Evolutionary conservation across 2,113 vertebrate genomes (phyloP).

Genomic region (Nothobranchius furzeri): DNA sequence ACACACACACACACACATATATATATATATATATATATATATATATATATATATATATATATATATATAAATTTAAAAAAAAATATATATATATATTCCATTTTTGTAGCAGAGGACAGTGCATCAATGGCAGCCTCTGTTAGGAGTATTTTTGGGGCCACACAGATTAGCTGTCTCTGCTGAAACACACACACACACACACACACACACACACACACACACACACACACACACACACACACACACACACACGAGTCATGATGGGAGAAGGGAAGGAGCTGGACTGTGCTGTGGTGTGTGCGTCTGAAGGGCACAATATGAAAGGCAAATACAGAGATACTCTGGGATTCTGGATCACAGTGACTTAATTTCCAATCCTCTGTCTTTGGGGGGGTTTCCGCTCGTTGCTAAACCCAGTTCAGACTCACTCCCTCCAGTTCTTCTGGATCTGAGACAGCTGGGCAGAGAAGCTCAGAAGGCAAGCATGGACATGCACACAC

Average conservation of each 20-base stretch:
- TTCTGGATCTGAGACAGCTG: constrained; percentile 47
- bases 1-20: constrained; percentile 2
- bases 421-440: constrained; percentile 40
- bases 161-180: constrained; percentile 17
- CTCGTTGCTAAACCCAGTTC: constrained; percentile 29
- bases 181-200: constrained; percentile 2
- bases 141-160: constrained; percentile 32
- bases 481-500: constrained; percentile 20
- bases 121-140: constrained; percentile 16
- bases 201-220: neutral
- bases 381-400: constrained; percentile 30
- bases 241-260: neutral
- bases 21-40: no score
- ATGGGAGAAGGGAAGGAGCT: neutral
- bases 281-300: constrained; percentile 5
- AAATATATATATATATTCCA: neutral
- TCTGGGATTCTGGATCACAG: constrained; percentile 47
- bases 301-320: constrained; percentile 4
- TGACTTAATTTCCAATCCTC: constrained; percentile 37
- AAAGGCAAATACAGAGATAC: constrained; percentile 32
- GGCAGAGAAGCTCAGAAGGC: constrained; percentile 30
- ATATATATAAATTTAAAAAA: no score
- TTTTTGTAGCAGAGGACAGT: constrained; percentile 36
- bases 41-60: no score
- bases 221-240: neutral